phyloP scores from a whole-genome alignment of 2,113 vertebrate species.

The Menura novaehollandiae region DNA sequence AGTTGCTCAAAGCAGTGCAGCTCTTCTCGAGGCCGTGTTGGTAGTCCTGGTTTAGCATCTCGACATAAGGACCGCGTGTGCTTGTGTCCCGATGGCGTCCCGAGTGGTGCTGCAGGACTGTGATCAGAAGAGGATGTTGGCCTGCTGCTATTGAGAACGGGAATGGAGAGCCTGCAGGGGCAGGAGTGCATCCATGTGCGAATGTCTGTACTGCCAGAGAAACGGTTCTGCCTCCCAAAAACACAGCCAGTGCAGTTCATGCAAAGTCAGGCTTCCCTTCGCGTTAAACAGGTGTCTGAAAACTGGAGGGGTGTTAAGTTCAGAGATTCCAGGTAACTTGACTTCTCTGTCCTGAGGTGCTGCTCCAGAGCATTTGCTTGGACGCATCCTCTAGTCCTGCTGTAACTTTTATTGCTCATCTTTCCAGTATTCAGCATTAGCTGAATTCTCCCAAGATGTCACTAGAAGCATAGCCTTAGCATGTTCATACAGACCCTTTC shows the following conservation, averaged over 20 bases:
- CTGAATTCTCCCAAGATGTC: not conserved
- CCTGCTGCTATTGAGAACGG: rapidly evolving
- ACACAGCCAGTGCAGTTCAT: rapidly evolving
- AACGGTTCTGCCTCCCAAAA: not conserved
- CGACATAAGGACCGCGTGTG: rapidly evolving
- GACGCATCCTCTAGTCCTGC: not conserved
- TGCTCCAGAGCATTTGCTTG: not conserved
- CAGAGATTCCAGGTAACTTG: not conserved
- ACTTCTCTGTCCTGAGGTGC: not conserved
- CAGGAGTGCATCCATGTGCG: rapidly evolving
- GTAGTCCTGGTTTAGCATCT: not conserved
- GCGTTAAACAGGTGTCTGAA: rapidly evolving
- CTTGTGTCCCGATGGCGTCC: not conserved
- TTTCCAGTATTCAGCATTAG: not conserved
- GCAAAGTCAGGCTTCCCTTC: not conserved
- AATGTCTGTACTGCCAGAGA: not conserved
- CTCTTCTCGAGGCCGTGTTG: not conserved
- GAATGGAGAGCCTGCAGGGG: not conserved
- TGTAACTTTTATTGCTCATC: not conserved
- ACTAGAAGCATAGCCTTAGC: not conserved
- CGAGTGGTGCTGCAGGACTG: rapidly evolving
- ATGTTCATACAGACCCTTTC: rapidly evolving
- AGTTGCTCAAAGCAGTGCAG: not conserved
- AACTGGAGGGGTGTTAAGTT: not conserved
- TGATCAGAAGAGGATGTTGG: not conserved